Conservation (phyloP, 2,888 invertebrate genomes). For the Kryphioiulus occultus region DNA sequence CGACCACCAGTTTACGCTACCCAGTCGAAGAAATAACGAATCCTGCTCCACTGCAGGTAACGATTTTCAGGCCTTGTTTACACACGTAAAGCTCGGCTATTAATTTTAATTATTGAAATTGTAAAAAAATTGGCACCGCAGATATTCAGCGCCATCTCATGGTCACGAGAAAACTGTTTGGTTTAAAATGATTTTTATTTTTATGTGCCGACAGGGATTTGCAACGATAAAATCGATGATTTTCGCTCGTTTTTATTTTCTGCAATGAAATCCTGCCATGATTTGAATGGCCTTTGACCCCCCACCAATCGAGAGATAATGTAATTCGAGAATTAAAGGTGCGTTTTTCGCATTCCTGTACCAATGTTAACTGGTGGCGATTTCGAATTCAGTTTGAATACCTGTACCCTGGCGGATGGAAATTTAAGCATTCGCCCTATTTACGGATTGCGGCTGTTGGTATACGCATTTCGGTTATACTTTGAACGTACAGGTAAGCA, state of each 20-base stretch:
- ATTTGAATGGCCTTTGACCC: too few species aligned
- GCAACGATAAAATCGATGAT: background rate
- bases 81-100: background rate
- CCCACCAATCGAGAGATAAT: too few species aligned
- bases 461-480: background rate
- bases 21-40: constrained; percentile 20
- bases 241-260: too few species aligned
- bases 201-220: background rate
- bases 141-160: background rate
- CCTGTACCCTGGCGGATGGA: background rate
- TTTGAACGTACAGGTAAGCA: background rate
- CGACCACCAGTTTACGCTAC: constrained; percentile 26
- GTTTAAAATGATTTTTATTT: background rate
- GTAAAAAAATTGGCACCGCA: background rate
- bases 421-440: background rate
- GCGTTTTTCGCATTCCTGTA: background rate
- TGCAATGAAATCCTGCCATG: too few species aligned
- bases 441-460: background rate
- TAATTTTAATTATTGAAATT: background rate
- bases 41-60: background rate
- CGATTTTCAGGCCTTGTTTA: background rate
- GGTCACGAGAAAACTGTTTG: background rate
- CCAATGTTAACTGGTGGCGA: background rate
- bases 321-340: background rate
- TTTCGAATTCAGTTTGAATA: background rate